A percentile compares a stretch with the other conserved stretches of the same genome.
phyloP scores from a whole-genome alignment of 2,113 vertebrate genomes.

The Acanthisitta chloris region DNA sequence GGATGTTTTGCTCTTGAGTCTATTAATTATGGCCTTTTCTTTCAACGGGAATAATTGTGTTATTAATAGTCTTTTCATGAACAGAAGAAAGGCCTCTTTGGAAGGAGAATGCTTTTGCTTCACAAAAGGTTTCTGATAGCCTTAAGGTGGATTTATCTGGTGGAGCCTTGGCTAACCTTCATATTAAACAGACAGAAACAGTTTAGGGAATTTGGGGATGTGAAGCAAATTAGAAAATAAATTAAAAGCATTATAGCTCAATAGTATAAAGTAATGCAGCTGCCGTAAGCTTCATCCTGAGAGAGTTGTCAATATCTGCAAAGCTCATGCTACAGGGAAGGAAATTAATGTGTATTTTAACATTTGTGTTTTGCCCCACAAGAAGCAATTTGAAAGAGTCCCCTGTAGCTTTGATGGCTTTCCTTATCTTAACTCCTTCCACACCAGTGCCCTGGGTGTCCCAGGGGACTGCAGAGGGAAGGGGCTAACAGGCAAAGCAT shows the following conservation, averaged over 20 bases:
- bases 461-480: neutral
- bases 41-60: conserved; percentile 69
- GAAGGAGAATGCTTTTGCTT: conserved; percentile 57
- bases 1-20: conserved; percentile 44
- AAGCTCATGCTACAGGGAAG: conserved; percentile 38
- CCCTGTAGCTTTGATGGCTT: conserved; percentile 37
- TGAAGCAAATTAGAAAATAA: conserved; percentile 71
- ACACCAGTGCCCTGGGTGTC: neutral
- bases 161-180: conserved; percentile 63
- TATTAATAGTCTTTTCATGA: conserved; percentile 73
- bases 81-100: conserved; percentile 67
- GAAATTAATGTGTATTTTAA: conserved; percentile 53
- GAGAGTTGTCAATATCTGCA: conserved; percentile 68
- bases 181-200: conserved; percentile 60
- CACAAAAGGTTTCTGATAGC: conserved; percentile 71
- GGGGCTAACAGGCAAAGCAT: neutral
- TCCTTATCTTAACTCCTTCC: conserved; percentile 54
- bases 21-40: conserved; percentile 69
- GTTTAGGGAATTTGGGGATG: conserved; percentile 68
- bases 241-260: conserved; percentile 70
- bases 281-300: conserved; percentile 56
- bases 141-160: conserved; percentile 72
- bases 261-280: conserved; percentile 67
- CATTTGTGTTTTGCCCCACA: conserved; percentile 43
- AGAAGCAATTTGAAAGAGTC: conserved; percentile 27